Percentiles rank a stretch among this genome's conserved stretches.
phyloP scores from a whole-genome alignment of 2,888 invertebrate species.

The Tetragonisca angustula region DNA sequence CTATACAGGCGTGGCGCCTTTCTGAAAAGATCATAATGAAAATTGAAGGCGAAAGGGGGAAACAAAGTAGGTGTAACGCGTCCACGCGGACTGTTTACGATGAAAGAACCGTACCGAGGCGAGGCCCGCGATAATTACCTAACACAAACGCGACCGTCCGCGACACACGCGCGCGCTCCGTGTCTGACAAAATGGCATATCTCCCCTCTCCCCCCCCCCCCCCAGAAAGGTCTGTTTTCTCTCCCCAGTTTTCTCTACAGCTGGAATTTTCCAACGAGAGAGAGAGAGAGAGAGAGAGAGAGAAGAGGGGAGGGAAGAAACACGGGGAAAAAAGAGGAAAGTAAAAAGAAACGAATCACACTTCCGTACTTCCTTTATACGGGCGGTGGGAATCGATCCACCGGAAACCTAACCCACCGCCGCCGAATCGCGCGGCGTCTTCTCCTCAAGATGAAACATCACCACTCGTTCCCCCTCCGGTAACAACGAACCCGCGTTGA shows the following conservation, averaged over 20 bases:
- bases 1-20: background rate
- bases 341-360: background rate
- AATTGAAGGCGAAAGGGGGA: conserved; percentile 30
- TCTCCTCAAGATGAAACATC: background rate
- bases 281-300: no score
- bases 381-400: background rate
- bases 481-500: conserved; percentile 14
- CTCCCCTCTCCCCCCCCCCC: no score
- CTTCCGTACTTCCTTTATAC: background rate
- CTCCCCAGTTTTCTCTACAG: background rate
- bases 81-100: conserved; percentile 27
- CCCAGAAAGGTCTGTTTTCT: background rate
- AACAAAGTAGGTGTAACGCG: conserved; percentile 28
- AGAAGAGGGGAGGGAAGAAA: no score
- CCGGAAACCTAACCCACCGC: background rate
- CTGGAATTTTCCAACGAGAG: background rate
- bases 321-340: background rate
- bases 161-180: background rate
- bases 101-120: background rate
- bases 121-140: conserved; percentile 41
- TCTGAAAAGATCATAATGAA: conserved; percentile 34
- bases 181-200: background rate
- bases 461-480: background rate
- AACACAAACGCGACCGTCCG: conserved; percentile 1
- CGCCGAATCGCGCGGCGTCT: background rate